Base-by-base conservation (phyloP, 2,797 vertebrate species). In the Erpetoichthys calabaricus region DNA sequence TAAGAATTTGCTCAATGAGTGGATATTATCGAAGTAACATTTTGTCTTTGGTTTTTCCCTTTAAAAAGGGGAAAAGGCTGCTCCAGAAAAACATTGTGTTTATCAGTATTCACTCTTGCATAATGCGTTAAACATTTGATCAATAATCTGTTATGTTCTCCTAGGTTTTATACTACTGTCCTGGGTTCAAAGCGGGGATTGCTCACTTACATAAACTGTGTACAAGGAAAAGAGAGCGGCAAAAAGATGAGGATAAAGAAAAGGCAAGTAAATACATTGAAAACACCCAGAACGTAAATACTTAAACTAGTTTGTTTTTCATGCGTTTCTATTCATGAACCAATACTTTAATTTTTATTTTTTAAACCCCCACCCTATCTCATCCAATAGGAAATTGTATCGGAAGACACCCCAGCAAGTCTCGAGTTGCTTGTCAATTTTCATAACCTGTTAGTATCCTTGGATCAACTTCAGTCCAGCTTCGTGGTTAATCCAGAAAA, bases 101-200 rank as follows among this genome's bases (percentile, higher is more conserved):
- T 45, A n/a, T 60, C 45, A 6, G 25, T 25, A 25, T 25, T 25
- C 25, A 51, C 25, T 25, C 25, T 25, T 25, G 25, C n/a, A 25
- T 25, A 25, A 25, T 25, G 25, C 25, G 25, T 25, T 25, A 25
- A 25, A 25, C 49, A 51, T 51, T 51, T 8, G 25, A 10, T 10
- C 3, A 10, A 8, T 51, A 51, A 2, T 51, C 49, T 10, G 49
- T 3, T 51, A 3, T 51, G 5, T 58, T 58, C 59, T 66, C 8
- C 45, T 68, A 98, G 95, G 94, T 98, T 43, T 78, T 99, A 8
- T 94, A 91, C 77, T 90, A 95, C 72, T 99, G 94, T 64, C 95
- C 95, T 59, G 91, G 92, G 44, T 91, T 98, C 80, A 92, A 89
- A 80, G 86, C 84, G 60, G 90, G 91, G 66, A 77, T 97, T 4